Evolutionary conservation across 2,113 vertebrate species (phyloP).

Genomic region (Sylvia atricapilla): DNA sequence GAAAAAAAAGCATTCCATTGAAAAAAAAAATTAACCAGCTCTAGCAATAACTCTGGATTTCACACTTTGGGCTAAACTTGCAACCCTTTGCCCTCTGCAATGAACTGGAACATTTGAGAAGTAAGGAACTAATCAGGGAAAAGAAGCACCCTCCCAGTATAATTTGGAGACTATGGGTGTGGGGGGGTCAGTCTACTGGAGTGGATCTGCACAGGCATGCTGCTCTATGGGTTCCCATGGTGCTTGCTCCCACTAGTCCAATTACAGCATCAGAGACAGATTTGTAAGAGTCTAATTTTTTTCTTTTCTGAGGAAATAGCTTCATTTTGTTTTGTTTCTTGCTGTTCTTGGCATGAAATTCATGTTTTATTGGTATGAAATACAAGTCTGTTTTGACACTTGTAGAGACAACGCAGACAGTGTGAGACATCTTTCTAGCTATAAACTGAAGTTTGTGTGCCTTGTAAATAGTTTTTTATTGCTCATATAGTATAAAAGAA

Average conservation of each 20-base stretch:
- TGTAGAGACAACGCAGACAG: slow-evolving; percentile 50
- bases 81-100: slow-evolving; percentile 32
- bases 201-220: neutral
- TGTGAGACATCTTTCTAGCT: slow-evolving; percentile 40
- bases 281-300: neutral
- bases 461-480: slow-evolving; percentile 57
- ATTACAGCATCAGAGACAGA: slow-evolving; percentile 27
- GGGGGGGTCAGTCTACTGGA: neutral
- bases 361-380: slow-evolving; percentile 60
- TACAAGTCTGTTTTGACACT: slow-evolving; percentile 67
- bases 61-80: slow-evolving; percentile 47
- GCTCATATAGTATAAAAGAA: neutral
- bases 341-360: slow-evolving; percentile 56
- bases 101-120: slow-evolving; percentile 29
- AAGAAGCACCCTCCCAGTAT: slow-evolving; percentile 1
- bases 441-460: slow-evolving; percentile 15
- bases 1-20: slow-evolving; percentile 52
- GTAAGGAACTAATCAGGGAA: slow-evolving; percentile 34
- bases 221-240: neutral
- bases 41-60: slow-evolving; percentile 50
- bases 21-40: slow-evolving; percentile 36
- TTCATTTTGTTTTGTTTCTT: slow-evolving; percentile 65
- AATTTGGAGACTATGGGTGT: neutral
- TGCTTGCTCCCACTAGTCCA: slow-evolving; percentile 7
- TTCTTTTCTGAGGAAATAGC: slow-evolving; percentile 46